A percentile compares a stretch with the other conserved stretches of the same genome.
Evolutionary conservation across 2,888 invertebrate genomes (phyloP).

Genomic region (Metellina segmentata): DNA sequence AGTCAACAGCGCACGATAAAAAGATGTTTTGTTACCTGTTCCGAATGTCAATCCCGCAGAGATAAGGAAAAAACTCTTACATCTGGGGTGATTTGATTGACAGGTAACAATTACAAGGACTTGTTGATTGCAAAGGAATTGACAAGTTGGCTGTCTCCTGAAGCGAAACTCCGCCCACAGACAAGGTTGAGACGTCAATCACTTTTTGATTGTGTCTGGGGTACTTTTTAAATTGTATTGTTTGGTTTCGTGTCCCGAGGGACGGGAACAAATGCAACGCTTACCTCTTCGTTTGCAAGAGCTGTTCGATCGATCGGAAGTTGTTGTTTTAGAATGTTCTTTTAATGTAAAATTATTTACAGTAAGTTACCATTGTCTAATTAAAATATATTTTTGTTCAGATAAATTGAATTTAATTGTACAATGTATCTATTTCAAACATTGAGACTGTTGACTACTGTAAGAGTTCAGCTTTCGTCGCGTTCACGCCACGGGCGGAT

Average conservation of each 20-base stretch:
- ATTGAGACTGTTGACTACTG: no score
- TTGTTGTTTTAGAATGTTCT: no score
- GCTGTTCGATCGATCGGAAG: no score
- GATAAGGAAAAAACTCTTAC: slow-evolving; percentile 14
- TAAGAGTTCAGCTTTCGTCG: no score
- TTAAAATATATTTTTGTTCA: no score
- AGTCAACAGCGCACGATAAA: slow-evolving; percentile 58
- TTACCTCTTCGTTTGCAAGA: neutral
- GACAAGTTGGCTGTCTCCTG: slow-evolving; percentile 70
- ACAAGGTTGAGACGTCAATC: slow-evolving; percentile 54
- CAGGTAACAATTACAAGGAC: slow-evolving; percentile 70
- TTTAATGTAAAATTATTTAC: no score
- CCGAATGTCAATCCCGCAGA: slow-evolving; percentile 44
- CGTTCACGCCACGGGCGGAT: no score
- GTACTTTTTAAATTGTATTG: neutral
- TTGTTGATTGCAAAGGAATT: slow-evolving; percentile 70
- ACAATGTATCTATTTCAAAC: no score
- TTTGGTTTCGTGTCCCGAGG: neutral
- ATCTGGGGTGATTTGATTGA: slow-evolving; percentile 51
- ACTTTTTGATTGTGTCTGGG: slow-evolving; percentile 21
- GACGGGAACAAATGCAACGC: neutral
- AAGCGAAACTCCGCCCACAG: slow-evolving; percentile 47
- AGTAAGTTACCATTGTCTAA: no score
- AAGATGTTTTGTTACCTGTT: slow-evolving; percentile 70
- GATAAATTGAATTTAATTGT: no score